These are phyloP conservation scores for Cheiracanthium punctorium DNA, from an alignment of 2,888 invertebrate genomes.

Conservation along the genomic window DNA sequence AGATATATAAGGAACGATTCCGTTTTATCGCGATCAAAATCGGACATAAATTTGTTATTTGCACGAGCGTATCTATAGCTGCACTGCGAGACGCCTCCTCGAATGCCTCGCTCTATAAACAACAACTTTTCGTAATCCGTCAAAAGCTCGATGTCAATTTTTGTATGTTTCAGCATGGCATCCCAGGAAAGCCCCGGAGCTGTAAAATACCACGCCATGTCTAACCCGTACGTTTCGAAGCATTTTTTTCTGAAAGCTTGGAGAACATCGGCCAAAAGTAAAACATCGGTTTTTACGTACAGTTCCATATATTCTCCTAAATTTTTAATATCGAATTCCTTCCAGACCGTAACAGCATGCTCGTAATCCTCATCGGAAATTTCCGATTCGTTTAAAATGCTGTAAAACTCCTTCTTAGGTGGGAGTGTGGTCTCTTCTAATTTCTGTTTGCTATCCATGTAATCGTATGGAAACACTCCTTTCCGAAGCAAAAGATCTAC, in stretches of 20 bases:
- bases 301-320: conserved; percentile 72
- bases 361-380: conserved; percentile 65
- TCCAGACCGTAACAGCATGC: conserved; percentile 72
- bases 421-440: background rate
- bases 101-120: conserved; percentile 72
- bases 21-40: conserved; percentile 19
- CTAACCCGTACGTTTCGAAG: conserved; percentile 72
- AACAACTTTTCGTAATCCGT: conserved; percentile 73
- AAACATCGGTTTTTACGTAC: conserved; percentile 73
- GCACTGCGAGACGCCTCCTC: conserved; percentile 67
- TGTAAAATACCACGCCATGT: conserved; percentile 73
- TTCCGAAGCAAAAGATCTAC: background rate
- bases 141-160: conserved; percentile 72
- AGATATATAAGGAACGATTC: conserved; percentile 73
- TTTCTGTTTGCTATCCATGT: background rate
- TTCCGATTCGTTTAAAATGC: background rate
- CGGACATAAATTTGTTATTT: conserved; percentile 32
- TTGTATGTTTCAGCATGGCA: conserved; percentile 73
- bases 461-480: background rate
- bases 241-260: conserved; percentile 74
- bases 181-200: conserved; percentile 74
- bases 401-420: background rate
- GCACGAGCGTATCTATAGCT: conserved; percentile 25
- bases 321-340: conserved; percentile 71
- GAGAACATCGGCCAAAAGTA: conserved; percentile 74